Conservation (phyloP, 2,888 invertebrate genomes). For the Portevinia maculata region DNA sequence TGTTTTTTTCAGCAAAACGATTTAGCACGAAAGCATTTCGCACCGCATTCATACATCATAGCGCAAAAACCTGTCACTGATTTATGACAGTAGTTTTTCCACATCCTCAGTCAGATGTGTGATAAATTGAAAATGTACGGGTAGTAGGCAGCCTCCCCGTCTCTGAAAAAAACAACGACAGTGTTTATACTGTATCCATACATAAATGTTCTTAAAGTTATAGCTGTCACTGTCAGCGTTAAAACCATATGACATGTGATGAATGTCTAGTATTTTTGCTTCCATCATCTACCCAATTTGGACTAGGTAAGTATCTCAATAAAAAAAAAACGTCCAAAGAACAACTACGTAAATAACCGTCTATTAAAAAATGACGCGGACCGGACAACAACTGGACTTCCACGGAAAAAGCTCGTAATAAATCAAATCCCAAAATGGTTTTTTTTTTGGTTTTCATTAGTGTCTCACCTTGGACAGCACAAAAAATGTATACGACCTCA, state of each 20-base stretch:
- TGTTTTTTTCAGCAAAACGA: conserved; percentile 40
- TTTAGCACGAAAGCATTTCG: conserved; percentile 47
- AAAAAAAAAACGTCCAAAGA: conserved; percentile 1
- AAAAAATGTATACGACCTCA: conserved; percentile 31
- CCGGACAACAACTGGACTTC: conserved; percentile 39
- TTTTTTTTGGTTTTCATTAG: background rate
- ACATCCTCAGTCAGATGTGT: conserved; percentile 59
- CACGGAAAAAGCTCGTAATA: conserved; percentile 38
- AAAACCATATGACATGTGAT: conserved; percentile 59
- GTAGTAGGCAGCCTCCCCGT: conserved; percentile 27
- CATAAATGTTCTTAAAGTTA: background rate
- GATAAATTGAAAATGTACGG: conserved; percentile 55
- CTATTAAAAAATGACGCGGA: conserved; percentile 18
- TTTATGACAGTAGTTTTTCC: conserved; percentile 71
- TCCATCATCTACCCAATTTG: conserved; percentile 36
- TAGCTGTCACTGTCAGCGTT: conserved; percentile 50
- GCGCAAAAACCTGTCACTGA: conserved; percentile 69
- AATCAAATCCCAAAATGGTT: conserved; percentile 45
- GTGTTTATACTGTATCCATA: background rate
- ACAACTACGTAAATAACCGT: conserved; percentile 34
- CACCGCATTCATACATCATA: conserved; percentile 69
- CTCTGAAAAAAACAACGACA: conserved; percentile 20
- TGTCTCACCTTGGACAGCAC: conserved; percentile 50
- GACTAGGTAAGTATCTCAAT: conserved; percentile 1
- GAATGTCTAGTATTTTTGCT: conserved; percentile 58